These are phyloP conservation scores for Apogon hyalosoma DNA, from an alignment of 2,797 vertebrate species.

Conservation along the genomic window DNA sequence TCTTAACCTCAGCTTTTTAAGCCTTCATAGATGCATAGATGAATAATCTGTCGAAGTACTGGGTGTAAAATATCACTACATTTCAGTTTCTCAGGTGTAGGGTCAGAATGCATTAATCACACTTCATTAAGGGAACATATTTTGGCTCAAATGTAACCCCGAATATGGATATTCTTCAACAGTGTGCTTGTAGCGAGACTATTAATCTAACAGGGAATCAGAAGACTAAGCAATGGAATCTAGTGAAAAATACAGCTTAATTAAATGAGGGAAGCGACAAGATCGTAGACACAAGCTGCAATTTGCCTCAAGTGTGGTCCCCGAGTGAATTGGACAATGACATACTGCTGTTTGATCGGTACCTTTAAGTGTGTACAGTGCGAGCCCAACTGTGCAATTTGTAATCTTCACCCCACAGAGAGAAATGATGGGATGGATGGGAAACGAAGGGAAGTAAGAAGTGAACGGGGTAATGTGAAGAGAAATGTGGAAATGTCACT, in stretches of 20 bases:
- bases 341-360: conserved; percentile 28
- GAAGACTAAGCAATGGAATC: background rate
- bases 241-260: no score
- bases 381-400: conserved; percentile 18
- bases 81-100: no score
- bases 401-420: background rate
- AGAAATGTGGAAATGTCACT: conserved; percentile 24
- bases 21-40: no score
- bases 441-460: background rate
- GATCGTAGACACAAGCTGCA: background rate
- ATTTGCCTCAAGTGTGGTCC: background rate
- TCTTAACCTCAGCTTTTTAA: no score
- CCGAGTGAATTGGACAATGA: conserved; percentile 7
- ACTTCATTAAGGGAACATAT: no score
- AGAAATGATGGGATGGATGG: background rate
- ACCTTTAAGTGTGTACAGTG: conserved; percentile 6
- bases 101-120: no score
- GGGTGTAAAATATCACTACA: no score
- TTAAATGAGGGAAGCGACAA: background rate
- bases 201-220: no score
- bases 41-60: no score
- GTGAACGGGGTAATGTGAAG: background rate
- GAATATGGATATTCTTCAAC: no score
- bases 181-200: no score
- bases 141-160: no score